Evolutionary conservation across 2,888 invertebrate genomes (phyloP), one percentile per base, ranked within the genome.

Genomic region (Lutraria lutraria): DNA sequence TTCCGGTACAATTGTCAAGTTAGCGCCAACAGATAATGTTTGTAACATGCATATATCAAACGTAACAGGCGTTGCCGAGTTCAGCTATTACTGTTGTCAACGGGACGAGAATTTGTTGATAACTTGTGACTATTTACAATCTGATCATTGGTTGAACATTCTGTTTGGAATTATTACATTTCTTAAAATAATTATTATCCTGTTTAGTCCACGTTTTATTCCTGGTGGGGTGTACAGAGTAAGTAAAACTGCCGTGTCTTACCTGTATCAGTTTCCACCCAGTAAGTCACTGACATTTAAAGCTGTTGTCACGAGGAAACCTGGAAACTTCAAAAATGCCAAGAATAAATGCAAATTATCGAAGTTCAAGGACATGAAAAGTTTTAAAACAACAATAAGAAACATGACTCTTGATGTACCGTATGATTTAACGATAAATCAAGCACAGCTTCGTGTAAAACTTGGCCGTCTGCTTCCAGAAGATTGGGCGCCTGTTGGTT

Each of bases 141-240:
- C 89, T n/a, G 94, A 94, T 34, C 80, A 91, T 0, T 94, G 94
- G 94, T 90, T 95, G 21, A 84, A 87, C 19, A 56, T 95, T 21
- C 86, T 95, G 25, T 89, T 95, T 72, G 81, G 87, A 25, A 87
- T 94, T 43, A 92, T 95, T 43, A 83, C 91, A 29, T 54, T 94
- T 6, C 87, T 95, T n/a, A 95, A 95, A 86, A 72, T 95, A 13
- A n/a, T 93, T 8, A 93, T 95, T 13, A 85, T 96, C 21, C 89
- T 96, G 54, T 94, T 93, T 84, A 93, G 94, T 86, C 96, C 96
- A 0, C 85, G 93, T 80, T 90, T 94, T 43, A 85, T 96, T 0
- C 95, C 95, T 16, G 91, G 93, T 43, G 86, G 91, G 76, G 81
- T 94, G 16, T 95, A 95, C 88, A 92, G 92, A 10, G 89, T 89